Base-by-base conservation (phyloP, 1,140 invertebrate species). In the Penaeus indicus region DNA sequence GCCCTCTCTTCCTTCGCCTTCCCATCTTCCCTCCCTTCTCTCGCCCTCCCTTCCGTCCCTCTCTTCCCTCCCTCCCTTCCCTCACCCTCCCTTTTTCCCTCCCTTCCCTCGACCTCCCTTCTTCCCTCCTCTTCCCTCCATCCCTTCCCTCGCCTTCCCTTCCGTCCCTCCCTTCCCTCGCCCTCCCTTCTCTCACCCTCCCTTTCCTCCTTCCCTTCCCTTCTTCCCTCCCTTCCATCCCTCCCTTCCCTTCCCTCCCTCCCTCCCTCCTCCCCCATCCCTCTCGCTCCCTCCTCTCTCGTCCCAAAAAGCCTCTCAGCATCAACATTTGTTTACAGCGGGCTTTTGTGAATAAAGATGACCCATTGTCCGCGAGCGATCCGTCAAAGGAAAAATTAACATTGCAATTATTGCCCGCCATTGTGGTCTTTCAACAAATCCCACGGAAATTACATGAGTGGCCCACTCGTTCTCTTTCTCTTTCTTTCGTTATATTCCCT, bases 381-480 rank as follows among this genome's bases (percentile, higher is more conserved):
- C 47, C 47, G 47, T 47, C 27, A 79, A 25, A 54, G 60, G 72
- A 22, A 79, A 22, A 54, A 79, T 18, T 79, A 79, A 22, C 61
- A 79, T 19, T 79, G 61, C 3, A 54, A 79, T 19, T 79, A 79
- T 19, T 79, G 61, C 19, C 61, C 25, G 32, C 61, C 47, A 22
- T 79, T 54, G 32, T 79, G 60, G 27, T 79, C 42, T 18, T 79
- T n/a, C 27, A 38, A 77, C 27, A 38, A 79, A 25, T 27, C 25
- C 25, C 25, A 22, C 25, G 38, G 69, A 72, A 38, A 38, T 27
- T 27, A 72, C 69, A 72, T 42, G 27, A 32, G 75, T 42, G 25
- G 42, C 19, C 69, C 75, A 78, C n/a, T 78, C 75, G 21, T 78
- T 78, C 75, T 78, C 75, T 78, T 21, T 78, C 38, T 42, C 54